Percentiles rank a stretch among this genome's conserved stretches.
Evolutionary conservation across 2,888 invertebrate genomes (phyloP).

Genomic region (Nymphalis polychloros): DNA sequence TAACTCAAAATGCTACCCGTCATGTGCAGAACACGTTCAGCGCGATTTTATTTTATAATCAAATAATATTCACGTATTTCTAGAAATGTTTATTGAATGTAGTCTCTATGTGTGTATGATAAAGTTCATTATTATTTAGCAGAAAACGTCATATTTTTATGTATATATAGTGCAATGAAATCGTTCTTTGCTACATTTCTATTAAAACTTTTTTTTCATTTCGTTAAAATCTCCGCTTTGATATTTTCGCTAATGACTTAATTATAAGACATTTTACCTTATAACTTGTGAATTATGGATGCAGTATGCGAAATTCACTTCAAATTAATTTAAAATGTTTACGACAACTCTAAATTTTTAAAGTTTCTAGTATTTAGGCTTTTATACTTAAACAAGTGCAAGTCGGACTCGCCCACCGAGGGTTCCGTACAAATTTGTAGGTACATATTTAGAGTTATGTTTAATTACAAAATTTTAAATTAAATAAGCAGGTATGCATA

Average conservation of each 20-base stretch:
- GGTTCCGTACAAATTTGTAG: too few species aligned
- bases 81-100: background rate
- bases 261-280: slow-evolving; percentile 9
- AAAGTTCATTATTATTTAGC: slow-evolving; percentile 11
- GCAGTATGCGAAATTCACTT: background rate
- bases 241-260: slow-evolving; percentile 23
- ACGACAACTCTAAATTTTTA: too few species aligned
- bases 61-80: slow-evolving; percentile 19
- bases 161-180: slow-evolving; percentile 33
- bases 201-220: slow-evolving; percentile 26
- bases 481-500: too few species aligned
- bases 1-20: slow-evolving; percentile 62
- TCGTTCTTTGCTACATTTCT: slow-evolving; percentile 34
- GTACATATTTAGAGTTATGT: too few species aligned
- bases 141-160: slow-evolving; percentile 26
- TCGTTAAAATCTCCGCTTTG: slow-evolving; percentile 28
- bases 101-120: background rate
- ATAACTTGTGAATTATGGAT: background rate
- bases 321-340: slow-evolving; percentile 2
- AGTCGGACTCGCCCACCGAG: too few species aligned
- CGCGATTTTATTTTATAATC: slow-evolving; percentile 34
- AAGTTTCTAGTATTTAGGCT: too few species aligned
- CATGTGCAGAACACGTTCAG: slow-evolving; percentile 47
- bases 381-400: too few species aligned
- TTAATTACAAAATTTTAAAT: too few species aligned